Conservation (phyloP, 2,113 vertebrate species). For the Alexandromys fortis region DNA sequence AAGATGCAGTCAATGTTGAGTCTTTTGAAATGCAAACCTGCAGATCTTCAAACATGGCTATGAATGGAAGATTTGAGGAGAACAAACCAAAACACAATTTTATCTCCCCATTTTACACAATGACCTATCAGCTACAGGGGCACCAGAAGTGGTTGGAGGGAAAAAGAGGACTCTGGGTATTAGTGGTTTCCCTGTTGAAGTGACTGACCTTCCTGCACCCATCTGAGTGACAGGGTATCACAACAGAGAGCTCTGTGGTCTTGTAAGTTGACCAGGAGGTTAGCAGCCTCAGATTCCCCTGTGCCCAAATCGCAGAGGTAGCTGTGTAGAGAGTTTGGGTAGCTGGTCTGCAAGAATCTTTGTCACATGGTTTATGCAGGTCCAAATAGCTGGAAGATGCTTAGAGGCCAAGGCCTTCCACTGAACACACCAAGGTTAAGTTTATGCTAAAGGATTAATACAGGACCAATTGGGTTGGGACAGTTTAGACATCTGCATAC, state of each 20-base stretch:
- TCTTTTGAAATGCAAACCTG: slow-evolving; percentile 23
- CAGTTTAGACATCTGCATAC: neutral
- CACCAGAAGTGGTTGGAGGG: neutral
- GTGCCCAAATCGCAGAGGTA: neutral
- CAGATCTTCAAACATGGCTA: slow-evolving; percentile 3
- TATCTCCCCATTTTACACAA: neutral
- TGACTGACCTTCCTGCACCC: neutral
- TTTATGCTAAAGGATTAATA: neutral
- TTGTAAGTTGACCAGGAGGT: neutral
- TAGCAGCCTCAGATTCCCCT: neutral
- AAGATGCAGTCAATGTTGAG: neutral
- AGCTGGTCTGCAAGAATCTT: neutral
- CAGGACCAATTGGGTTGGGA: neutral
- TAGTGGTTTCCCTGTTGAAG: neutral
- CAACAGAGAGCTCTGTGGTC: neutral
- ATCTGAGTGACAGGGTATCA: neutral
- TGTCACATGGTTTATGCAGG: neutral
- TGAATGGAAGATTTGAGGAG: neutral
- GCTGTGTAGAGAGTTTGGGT: neutral
- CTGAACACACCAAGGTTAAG: neutral
- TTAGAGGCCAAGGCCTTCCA: neutral
- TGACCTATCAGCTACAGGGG: neutral
- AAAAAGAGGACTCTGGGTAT: neutral
- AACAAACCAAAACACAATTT: neutral
- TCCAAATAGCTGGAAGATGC: neutral